Conservation (phyloP, 2,888 invertebrate species). For the Chloromyia formosa region DNA sequence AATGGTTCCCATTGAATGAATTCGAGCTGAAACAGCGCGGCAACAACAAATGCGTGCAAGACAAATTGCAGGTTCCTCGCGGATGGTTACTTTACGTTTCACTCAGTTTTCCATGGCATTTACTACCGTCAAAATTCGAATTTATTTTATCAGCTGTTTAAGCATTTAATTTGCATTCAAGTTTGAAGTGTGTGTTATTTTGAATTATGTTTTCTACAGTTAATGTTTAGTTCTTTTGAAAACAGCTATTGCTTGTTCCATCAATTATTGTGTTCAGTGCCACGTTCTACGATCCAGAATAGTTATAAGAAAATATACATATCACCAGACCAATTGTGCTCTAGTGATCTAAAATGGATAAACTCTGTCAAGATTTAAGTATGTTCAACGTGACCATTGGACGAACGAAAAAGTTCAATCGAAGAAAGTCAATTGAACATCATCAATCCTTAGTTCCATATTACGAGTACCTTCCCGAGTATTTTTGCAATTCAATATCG, state of each 20-base stretch:
- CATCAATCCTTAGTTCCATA: constrained; percentile 16
- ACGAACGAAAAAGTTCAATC: constrained; percentile 6
- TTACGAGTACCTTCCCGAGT: constrained; percentile 14
- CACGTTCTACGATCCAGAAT: background rate
- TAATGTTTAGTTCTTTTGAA: background rate
- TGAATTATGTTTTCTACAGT: background rate
- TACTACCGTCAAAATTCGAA: constrained; percentile 26
- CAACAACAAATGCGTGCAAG: background rate
- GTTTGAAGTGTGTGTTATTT: background rate
- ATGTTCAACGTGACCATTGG: constrained; percentile 4
- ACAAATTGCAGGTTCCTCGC: too few species aligned
- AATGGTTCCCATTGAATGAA: background rate
- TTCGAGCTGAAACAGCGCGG: background rate
- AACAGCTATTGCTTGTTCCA: constrained; percentile 2
- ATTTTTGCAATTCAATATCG: constrained; percentile 31
- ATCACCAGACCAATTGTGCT: too few species aligned
- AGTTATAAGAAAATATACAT: too few species aligned
- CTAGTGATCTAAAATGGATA: constrained; percentile 40
- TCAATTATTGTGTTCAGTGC: background rate
- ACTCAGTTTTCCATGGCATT: background rate
- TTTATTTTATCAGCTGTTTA: constrained; percentile 21
- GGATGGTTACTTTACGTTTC: background rate
- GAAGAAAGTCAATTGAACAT: background rate
- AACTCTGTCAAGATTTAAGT: constrained; percentile 45
- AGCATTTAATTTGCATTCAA: background rate